These are phyloP conservation scores for Drosophila sechellia DNA, from an alignment of 1,140 invertebrate species.

Conservation along the genomic window DNA sequence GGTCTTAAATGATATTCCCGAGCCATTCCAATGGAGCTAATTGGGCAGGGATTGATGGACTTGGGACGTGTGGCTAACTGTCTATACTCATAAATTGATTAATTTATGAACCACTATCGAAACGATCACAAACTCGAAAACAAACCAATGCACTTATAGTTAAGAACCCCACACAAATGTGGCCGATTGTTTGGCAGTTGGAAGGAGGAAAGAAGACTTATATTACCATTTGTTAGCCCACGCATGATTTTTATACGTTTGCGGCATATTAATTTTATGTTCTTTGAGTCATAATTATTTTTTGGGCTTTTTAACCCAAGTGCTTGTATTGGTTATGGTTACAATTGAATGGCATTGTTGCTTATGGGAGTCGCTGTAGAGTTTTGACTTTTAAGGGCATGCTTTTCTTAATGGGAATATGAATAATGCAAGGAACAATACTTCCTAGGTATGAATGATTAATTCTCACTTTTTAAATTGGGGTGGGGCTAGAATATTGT, in stretches of 20 bases:
- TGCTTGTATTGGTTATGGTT: slow-evolving; percentile 15
- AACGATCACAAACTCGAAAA: slow-evolving; percentile 1
- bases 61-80: slow-evolving; percentile 16
- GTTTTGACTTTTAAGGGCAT: slow-evolving; percentile 55
- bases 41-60: slow-evolving; percentile 38
- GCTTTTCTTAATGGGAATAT: slow-evolving; percentile 21
- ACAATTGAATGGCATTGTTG: slow-evolving; percentile 25
- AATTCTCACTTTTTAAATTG: slow-evolving; percentile 68
- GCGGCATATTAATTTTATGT: slow-evolving; percentile 66
- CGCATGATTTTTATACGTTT: slow-evolving; percentile 48
- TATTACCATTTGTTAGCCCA: slow-evolving; percentile 48
- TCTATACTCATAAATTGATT: slow-evolving; percentile 22
- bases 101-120: slow-evolving; percentile 30
- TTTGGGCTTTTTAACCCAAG: slow-evolving; percentile 60
- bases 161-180: slow-evolving; percentile 6
- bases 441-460: slow-evolving; percentile 9
- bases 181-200: slow-evolving; percentile 11
- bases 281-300: slow-evolving; percentile 54
- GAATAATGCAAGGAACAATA: slow-evolving; percentile 61
- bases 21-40: slow-evolving; percentile 13
- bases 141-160: slow-evolving; percentile 32
- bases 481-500: slow-evolving; percentile 30
- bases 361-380: slow-evolving; percentile 26
- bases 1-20: slow-evolving; percentile 11
- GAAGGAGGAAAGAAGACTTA: slow-evolving; percentile 15